Conservation (phyloP, 2,113 vertebrate genomes). For the Lonchura striata region DNA sequence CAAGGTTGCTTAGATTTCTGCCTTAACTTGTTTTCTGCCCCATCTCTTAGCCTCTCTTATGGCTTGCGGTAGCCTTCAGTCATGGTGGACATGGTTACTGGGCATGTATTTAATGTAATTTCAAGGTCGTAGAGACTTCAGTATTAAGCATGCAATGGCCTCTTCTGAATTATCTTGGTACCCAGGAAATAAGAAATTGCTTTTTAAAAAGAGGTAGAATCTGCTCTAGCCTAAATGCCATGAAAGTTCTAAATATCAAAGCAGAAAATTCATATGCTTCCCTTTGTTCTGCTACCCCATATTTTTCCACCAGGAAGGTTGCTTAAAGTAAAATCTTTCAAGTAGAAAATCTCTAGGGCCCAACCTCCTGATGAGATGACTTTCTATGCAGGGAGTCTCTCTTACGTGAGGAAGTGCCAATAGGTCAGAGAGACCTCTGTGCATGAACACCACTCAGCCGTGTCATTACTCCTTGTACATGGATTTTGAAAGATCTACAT, state of each 20-base stretch:
- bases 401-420: not conserved
- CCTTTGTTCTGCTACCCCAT: not conserved
- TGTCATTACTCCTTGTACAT: not conserved
- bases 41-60: not conserved
- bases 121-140: not conserved
- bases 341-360: not conserved
- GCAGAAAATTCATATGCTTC: not conserved
- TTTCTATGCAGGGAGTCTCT: conserved; percentile 31
- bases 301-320: not conserved
- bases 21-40: not conserved
- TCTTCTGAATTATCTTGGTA: not conserved
- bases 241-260: not conserved
- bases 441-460: not conserved
- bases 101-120: not conserved
- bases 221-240: not conserved
- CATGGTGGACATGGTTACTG: not conserved
- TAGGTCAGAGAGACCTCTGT: conserved; percentile 43
- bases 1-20: not conserved
- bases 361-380: not conserved
- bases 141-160: not conserved
- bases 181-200: not conserved
- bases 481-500: not conserved
- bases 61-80: not conserved
- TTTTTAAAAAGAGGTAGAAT: not conserved
- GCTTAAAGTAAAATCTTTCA: not conserved